A percentile compares a stretch with the other conserved stretches of the same genome.
Conservation (phyloP, 2,113 vertebrate genomes). For the Pseudopipra pipra region DNA sequence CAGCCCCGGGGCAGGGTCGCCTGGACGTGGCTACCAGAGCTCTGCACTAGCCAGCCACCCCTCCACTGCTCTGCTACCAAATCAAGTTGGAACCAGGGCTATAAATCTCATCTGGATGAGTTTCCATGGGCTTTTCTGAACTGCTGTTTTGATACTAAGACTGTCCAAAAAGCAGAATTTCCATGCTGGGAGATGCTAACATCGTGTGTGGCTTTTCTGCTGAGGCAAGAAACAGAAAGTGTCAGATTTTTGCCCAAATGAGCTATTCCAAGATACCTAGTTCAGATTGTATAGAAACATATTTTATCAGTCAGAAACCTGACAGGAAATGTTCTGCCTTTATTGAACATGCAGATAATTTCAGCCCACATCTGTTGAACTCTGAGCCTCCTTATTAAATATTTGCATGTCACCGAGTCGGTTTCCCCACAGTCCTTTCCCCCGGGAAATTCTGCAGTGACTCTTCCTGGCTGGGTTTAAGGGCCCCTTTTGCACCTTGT, state of each 20-base stretch:
- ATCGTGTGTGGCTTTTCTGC: not conserved
- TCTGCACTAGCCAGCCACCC: not conserved
- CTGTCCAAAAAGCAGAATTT: not conserved
- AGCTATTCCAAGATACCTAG: not conserved
- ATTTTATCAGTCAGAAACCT: not conserved
- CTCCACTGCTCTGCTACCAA: not conserved
- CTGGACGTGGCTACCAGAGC: not conserved
- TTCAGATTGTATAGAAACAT: not conserved
- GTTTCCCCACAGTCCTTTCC: not conserved
- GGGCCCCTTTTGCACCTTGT: not conserved
- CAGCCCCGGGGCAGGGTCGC: not conserved
- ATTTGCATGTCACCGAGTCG: not conserved
- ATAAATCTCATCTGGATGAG: not conserved
- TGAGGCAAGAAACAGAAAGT: not conserved
- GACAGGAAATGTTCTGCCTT: not conserved
- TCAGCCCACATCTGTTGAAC: not conserved
- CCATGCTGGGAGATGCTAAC: not conserved
- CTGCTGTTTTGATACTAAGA: not conserved
- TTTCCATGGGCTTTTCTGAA: not conserved
- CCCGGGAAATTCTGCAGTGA: not conserved
- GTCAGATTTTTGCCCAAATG: not conserved
- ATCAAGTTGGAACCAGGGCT: not conserved
- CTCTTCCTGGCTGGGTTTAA: not conserved
- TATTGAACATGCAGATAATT: not conserved
- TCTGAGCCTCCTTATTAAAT: not conserved